These are phyloP conservation scores for Motacilla tschutschensis DNA, from an alignment of 2,113 vertebrate genomes.

Conservation along the genomic window DNA sequence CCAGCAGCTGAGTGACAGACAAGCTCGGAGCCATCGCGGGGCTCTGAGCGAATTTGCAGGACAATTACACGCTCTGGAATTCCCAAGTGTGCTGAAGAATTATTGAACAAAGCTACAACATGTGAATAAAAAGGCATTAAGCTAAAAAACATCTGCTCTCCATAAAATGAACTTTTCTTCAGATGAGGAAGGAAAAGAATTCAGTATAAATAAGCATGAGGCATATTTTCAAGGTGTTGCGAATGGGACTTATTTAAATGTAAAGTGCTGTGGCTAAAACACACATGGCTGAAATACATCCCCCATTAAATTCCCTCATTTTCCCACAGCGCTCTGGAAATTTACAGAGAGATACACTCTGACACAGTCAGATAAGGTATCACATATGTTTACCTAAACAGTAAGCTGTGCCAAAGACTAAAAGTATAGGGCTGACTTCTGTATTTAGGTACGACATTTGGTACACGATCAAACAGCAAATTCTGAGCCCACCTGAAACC, in stretches of 20 bases:
- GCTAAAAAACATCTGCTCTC: conserved; percentile 57
- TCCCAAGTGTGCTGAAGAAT: conserved; percentile 36
- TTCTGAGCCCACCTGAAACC: conserved; percentile 42
- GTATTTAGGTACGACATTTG: conserved; percentile 44
- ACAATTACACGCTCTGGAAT: conserved; percentile 49
- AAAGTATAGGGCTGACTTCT: conserved; percentile 12
- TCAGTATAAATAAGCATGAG: conserved; percentile 40
- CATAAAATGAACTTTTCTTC: conserved; percentile 57
- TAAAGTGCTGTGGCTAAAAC: conserved; percentile 29
- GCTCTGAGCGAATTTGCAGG: conserved; percentile 31
- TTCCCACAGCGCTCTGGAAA: conserved; percentile 18
- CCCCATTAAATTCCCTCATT: background rate
- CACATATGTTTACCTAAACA: conserved; percentile 45
- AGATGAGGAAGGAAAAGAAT: conserved; percentile 48
- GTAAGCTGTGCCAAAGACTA: conserved; percentile 17
- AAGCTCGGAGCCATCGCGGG: conserved; percentile 5
- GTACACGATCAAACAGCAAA: conserved; percentile 36
- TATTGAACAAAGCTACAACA: conserved; percentile 62
- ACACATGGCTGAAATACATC: conserved; percentile 29
- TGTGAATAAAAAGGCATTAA: conserved; percentile 56
- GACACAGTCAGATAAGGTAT: conserved; percentile 39
- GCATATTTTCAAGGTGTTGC: conserved; percentile 56
- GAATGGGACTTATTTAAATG: conserved; percentile 34
- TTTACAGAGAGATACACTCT: conserved; percentile 8
- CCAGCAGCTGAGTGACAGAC: conserved; percentile 33